Evolutionary conservation across 2,888 invertebrate genomes (phyloP).

Genomic region (Caenorhabditis wallacei): DNA sequence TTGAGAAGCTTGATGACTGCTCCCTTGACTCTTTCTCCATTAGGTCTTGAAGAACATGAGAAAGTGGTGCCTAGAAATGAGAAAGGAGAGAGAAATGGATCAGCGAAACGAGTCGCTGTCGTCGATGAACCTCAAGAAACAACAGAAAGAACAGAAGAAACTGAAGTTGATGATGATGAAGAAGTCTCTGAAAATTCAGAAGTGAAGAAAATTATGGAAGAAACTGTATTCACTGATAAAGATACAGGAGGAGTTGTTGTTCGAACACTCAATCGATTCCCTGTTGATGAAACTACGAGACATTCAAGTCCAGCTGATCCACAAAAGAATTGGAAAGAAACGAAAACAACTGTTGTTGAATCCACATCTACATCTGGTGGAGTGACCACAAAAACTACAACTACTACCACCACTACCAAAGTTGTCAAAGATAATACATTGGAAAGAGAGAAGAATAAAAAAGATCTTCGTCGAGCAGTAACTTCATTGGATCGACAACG

Average conservation of each 20-base stretch:
- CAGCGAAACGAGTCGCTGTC: constrained; percentile 19
- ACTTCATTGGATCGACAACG: constrained; percentile 53
- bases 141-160: constrained; percentile 38
- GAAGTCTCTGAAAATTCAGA: constrained; percentile 32
- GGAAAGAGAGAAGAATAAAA: constrained; percentile 56
- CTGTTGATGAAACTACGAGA: constrained; percentile 36
- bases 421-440: constrained; percentile 54
- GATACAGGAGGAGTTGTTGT: constrained; percentile 64
- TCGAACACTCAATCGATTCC: constrained; percentile 37
- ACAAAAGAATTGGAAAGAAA: constrained; percentile 55
- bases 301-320: constrained; percentile 64
- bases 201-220: constrained; percentile 33
- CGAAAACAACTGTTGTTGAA: constrained; percentile 49
- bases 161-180: constrained; percentile 14
- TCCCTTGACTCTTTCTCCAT: constrained; percentile 71
- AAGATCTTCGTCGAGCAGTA: constrained; percentile 54
- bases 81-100: constrained; percentile 24
- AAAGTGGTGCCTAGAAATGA: constrained; percentile 63
- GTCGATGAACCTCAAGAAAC: constrained; percentile 20
- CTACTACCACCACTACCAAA: constrained; percentile 50
- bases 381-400: constrained; percentile 47
- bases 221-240: constrained; percentile 70
- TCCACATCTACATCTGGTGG: constrained; percentile 24
- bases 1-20: constrained; percentile 74
- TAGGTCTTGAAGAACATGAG: constrained; percentile 77